A percentile compares a stretch with the other conserved stretches of the same genome.
These are phyloP conservation scores for Neosalanx taihuensis DNA, from an alignment of 2,797 vertebrate genomes.

Conservation along the genomic window DNA sequence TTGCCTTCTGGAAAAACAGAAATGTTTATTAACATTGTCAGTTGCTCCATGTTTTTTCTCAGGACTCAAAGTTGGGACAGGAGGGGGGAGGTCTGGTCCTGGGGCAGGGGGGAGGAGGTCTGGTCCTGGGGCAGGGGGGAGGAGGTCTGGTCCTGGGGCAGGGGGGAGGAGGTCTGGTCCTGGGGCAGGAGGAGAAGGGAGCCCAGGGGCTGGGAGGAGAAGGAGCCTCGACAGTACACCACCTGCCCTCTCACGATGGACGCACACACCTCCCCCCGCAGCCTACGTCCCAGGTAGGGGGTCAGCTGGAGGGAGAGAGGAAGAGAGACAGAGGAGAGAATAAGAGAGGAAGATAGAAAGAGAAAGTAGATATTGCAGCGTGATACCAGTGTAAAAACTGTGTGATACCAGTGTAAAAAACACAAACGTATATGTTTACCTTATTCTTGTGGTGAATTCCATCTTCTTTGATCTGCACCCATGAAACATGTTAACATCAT, in stretches of 20 bases:
- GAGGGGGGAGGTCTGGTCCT: neutral
- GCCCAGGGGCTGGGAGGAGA: conserved; percentile 71
- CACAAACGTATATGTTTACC: conserved; percentile 50
- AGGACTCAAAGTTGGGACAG: neutral
- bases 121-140: conserved; percentile 52
- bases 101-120: neutral
- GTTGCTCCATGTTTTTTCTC: neutral
- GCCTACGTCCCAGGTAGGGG: conserved; percentile 73
- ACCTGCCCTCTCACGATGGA: conserved; percentile 75
- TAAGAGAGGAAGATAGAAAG: neutral
- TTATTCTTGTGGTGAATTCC: conserved; percentile 79
- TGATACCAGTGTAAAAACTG: neutral
- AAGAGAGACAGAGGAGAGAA: too few relatives aligned
- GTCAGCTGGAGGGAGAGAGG: conserved; percentile 66
- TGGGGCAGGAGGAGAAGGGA: conserved; percentile 66
- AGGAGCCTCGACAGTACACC: conserved; percentile 75
- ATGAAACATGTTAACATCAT: neutral
- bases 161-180: conserved; percentile 27
- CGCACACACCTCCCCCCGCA: conserved; percentile 70
- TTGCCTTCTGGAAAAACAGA: too few relatives aligned
- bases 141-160: conserved; percentile 4
- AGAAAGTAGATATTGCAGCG: neutral
- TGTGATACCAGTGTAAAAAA: neutral
- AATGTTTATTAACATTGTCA: neutral
- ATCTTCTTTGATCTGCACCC: conserved; percentile 69